These are phyloP conservation scores for Trachymyrmex cornetzi DNA, from an alignment of 1,140 invertebrate species.

Conservation along the genomic window DNA sequence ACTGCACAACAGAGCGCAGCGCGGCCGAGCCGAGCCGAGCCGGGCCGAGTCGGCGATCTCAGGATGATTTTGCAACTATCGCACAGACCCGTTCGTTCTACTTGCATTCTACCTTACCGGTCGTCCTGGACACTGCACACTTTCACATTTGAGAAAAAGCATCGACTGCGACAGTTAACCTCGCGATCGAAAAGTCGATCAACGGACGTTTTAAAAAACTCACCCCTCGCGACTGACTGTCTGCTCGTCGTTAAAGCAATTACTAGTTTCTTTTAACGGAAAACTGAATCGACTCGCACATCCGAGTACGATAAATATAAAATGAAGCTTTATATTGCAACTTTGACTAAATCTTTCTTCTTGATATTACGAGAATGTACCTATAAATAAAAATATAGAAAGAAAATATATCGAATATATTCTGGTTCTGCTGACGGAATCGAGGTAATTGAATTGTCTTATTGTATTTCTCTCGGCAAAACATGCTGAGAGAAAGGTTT, in stretches of 20 bases:
- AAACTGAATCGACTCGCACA: background rate
- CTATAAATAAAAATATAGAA: no score
- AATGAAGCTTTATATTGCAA: background rate
- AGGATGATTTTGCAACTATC: conserved; percentile 80
- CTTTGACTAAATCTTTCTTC: background rate
- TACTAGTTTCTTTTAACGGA: background rate
- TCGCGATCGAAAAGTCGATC: background rate
- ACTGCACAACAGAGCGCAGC: conserved; percentile 38
- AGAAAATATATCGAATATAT: no score
- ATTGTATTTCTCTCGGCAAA: background rate
- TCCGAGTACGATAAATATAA: background rate
- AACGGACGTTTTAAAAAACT: background rate
- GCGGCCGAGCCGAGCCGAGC: conserved; percentile 43
- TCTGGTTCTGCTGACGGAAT: background rate
- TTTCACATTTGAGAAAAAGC: conserved; percentile 78
- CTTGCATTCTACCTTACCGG: conserved; percentile 78
- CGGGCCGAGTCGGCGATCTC: conserved; percentile 73
- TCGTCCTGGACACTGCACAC: conserved; percentile 70
- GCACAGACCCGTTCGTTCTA: conserved; percentile 76
- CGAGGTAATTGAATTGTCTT: background rate
- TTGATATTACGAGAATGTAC: background rate
- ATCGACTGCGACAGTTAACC: background rate
- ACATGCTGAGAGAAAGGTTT: no score
- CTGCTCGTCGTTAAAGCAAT: background rate
- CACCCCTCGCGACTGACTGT: background rate